A percentile compares a stretch with the other conserved stretches of the same genome.
phyloP scores from a whole-genome alignment of 2,797 vertebrate genomes.

The Myripristis jacobus region DNA sequence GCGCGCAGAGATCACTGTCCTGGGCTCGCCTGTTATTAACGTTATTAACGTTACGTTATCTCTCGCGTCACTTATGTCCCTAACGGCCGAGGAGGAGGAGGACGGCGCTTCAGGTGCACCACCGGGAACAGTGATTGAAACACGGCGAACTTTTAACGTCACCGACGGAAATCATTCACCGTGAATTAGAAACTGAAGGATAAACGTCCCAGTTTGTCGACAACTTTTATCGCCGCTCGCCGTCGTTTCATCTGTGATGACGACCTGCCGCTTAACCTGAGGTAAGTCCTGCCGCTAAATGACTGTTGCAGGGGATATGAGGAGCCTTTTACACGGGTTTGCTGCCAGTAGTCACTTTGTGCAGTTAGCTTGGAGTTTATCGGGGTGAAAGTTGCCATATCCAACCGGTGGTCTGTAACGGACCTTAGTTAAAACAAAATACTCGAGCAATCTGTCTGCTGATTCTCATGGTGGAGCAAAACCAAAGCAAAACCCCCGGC shows the following conservation, averaged over 20 bases:
- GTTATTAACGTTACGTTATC: slow-evolving; percentile 79
- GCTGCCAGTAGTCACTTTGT: too few relatives aligned
- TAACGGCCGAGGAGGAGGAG: slow-evolving; percentile 37
- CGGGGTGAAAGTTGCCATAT: slow-evolving; percentile 58
- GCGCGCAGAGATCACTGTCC: slow-evolving; percentile 57
- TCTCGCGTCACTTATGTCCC: slow-evolving; percentile 76
- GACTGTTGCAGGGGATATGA: too few relatives aligned
- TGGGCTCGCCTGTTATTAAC: slow-evolving; percentile 60
- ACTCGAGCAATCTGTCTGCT: slow-evolving; percentile 41
- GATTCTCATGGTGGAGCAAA: slow-evolving; percentile 4
- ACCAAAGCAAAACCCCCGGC: neutral
- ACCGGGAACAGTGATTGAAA: slow-evolving; percentile 52
- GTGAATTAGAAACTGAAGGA: slow-evolving; percentile 3
- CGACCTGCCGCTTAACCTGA: slow-evolving; percentile 58
- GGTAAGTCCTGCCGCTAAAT: slow-evolving; percentile 58
- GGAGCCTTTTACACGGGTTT: too few relatives aligned
- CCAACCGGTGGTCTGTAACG: slow-evolving; percentile 18
- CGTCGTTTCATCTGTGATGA: slow-evolving; percentile 42
- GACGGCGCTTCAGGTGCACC: slow-evolving; percentile 73
- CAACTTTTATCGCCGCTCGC: slow-evolving; percentile 32
- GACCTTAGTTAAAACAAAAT: slow-evolving; percentile 38
- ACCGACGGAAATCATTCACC: neutral
- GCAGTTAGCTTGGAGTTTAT: slow-evolving; percentile 36
- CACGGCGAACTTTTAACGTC: slow-evolving; percentile 42
- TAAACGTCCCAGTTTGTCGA: slow-evolving; percentile 14